Evolutionary conservation across 1,140 invertebrate species (phyloP).

Genomic region (Ceratosolen solmsi): DNA sequence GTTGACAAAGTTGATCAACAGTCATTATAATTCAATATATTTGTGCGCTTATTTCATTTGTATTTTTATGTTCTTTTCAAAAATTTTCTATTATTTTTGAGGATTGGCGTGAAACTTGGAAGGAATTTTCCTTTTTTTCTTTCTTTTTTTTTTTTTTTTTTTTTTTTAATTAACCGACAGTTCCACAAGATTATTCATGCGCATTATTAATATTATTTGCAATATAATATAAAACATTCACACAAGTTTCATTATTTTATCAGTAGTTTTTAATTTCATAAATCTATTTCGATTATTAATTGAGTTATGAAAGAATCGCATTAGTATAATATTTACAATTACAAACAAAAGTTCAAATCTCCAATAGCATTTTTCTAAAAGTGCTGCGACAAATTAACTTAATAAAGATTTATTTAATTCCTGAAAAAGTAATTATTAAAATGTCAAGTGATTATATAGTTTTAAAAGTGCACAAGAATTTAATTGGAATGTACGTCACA

Average conservation of each 20-base stretch:
- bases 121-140: slow-evolving; percentile 10
- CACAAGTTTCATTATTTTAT: too few species aligned
- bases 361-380: background rate
- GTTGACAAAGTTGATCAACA: background rate
- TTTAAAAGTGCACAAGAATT: slow-evolving; percentile 9
- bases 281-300: background rate
- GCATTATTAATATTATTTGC: too few species aligned
- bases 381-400: background rate
- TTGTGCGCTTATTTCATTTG: slow-evolving; percentile 10
- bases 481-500: slow-evolving; percentile 21
- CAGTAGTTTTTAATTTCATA: too few species aligned
- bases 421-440: background rate
- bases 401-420: background rate
- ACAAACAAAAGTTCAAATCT: background rate
- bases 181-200: too few species aligned
- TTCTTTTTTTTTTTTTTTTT: too few species aligned
- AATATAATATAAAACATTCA: too few species aligned
- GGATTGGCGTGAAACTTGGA: background rate
- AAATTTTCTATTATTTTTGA: slow-evolving; percentile 22
- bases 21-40: slow-evolving; percentile 15
- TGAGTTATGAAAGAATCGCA: background rate
- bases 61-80: slow-evolving; percentile 17
- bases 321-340: slow-evolving; percentile 14
- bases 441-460: slow-evolving; percentile 6
- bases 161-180: too few species aligned